phyloP scores from a whole-genome alignment of 2,888 invertebrate species.

The Exocentrus adspersus region DNA sequence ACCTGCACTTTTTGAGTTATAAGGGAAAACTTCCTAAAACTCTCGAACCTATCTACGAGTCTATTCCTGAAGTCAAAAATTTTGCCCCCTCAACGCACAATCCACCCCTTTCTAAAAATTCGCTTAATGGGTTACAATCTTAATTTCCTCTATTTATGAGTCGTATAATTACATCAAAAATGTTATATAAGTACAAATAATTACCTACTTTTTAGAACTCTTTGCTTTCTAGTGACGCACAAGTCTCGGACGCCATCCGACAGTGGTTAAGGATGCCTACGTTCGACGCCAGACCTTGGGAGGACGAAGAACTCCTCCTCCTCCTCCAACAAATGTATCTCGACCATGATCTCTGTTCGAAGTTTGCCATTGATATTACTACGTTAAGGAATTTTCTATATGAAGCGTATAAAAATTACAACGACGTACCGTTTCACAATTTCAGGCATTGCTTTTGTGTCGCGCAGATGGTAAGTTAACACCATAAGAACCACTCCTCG shows the following conservation, averaged over 20 bases:
- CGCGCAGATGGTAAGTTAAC: constrained; percentile 83
- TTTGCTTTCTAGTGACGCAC: constrained; percentile 67
- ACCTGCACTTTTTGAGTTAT: too few relatives aligned
- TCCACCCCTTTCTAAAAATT: too few relatives aligned
- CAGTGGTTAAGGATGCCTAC: constrained; percentile 74
- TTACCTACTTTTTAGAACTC: constrained; percentile 18
- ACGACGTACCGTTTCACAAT: constrained; percentile 89
- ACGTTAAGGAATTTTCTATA: constrained; percentile 78
- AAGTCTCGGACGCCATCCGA: constrained; percentile 71
- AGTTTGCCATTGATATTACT: constrained; percentile 78
- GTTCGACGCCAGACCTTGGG: constrained; percentile 85
- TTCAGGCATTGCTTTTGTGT: constrained; percentile 89
- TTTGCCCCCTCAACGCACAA: too few relatives aligned
- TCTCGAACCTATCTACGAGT: too few relatives aligned
- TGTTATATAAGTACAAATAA: constrained; percentile 4
- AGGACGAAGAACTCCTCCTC: constrained; percentile 81
- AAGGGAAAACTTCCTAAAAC: too few relatives aligned
- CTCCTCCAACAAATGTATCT: constrained; percentile 85
- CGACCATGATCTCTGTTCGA: constrained; percentile 78
- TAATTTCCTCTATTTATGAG: too few relatives aligned
- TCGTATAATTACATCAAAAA: too few relatives aligned
- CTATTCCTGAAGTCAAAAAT: too few relatives aligned
- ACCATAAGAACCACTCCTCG: too few relatives aligned
- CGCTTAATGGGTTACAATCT: too few relatives aligned
- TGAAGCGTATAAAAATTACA: constrained; percentile 82